Base-by-base conservation (phyloP, 2,113 vertebrate species). In the Hippocampus guttulatus region DNA sequence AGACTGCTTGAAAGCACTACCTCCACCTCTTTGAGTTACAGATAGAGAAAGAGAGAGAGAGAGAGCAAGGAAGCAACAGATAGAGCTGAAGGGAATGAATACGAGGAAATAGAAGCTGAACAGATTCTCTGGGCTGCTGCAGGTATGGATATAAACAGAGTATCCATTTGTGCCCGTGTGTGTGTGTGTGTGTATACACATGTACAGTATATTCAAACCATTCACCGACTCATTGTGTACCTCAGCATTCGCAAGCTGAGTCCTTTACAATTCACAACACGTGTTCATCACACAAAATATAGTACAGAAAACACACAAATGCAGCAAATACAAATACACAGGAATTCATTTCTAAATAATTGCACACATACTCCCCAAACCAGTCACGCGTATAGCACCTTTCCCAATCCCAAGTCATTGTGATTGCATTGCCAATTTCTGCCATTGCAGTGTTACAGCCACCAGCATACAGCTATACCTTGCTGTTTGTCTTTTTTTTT, bases 1-100 rank as follows among this genome's bases (percentile, higher is more conserved):
- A 70, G 73, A 84, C 78, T 73, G 66, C 76, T 75, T 76, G 79
- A 87, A 79, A 78, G 60, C 70, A 75, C 60, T 79, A 85, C 64
- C 74, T 74, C 60, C 80, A 85, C 64, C 75, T 74, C 67, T 81
- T 82, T 72, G 72, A 80, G 68, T n/a, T 18, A 67, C 49, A 3
- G 30, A 30, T 30, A 30, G 30, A 30, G 64, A 75, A 41, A 33
- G 54, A 23, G 30, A 64, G 18, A 63, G 47, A 75, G 49, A 27
- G 2, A 25, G 54, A 23, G 5, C 33, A 38, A 38, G 33, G 33
- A 38, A 70, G 70, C 47, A 41, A 64, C 38, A 68, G 65, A 70
- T 4, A 62, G 67, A 55, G 67, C 41, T 58, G 23, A 43, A 49
- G 63, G 15, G 21, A 51, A 21, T 41, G 43, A 47, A 67, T 25